Evolutionary conservation across 2,113 vertebrate genomes (phyloP).

Genomic region (Microtus richardsoni): DNA sequence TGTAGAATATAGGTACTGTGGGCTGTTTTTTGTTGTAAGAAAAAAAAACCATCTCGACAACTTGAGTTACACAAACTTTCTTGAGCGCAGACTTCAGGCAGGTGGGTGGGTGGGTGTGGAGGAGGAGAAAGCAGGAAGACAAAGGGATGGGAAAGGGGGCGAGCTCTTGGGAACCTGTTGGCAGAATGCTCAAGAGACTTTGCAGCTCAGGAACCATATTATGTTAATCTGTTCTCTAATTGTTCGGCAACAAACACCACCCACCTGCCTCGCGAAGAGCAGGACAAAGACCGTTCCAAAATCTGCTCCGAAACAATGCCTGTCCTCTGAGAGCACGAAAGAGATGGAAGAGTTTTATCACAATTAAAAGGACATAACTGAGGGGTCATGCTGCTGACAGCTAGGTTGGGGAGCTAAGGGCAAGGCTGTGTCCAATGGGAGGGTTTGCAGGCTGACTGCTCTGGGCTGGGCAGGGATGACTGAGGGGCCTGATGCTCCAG

Average conservation of each 20-base stretch:
- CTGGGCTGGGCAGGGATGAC: background rate
- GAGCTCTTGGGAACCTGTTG: slow-evolving; percentile 82
- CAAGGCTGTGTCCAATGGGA: background rate
- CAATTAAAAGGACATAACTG: background rate
- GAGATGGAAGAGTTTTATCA: slow-evolving; percentile 64
- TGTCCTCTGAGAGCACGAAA: slow-evolving; percentile 72
- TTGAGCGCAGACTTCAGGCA: slow-evolving; percentile 85
- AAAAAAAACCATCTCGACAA: slow-evolving; percentile 69
- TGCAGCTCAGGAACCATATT: slow-evolving; percentile 81
- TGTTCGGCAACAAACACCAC: slow-evolving; percentile 87
- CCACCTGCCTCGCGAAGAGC: slow-evolving; percentile 85
- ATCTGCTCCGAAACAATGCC: slow-evolving; percentile 84
- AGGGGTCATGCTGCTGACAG: background rate
- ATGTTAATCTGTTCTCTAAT: slow-evolving; percentile 86
- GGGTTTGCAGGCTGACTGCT: background rate
- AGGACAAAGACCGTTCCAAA: slow-evolving; percentile 81
- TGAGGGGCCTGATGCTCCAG: accelerated
- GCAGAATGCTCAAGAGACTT: slow-evolving; percentile 71
- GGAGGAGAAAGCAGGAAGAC: slow-evolving; percentile 86
- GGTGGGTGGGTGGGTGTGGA: slow-evolving; percentile 87
- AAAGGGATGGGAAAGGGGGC: slow-evolving; percentile 82
- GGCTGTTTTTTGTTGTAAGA: slow-evolving; percentile 71
- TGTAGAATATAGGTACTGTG: slow-evolving; percentile 76
- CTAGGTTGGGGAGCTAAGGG: background rate
- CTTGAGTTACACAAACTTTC: slow-evolving; percentile 86